These are phyloP conservation scores for Coleophora deauratella DNA, from an alignment of 2,888 invertebrate genomes.

Conservation along the genomic window DNA sequence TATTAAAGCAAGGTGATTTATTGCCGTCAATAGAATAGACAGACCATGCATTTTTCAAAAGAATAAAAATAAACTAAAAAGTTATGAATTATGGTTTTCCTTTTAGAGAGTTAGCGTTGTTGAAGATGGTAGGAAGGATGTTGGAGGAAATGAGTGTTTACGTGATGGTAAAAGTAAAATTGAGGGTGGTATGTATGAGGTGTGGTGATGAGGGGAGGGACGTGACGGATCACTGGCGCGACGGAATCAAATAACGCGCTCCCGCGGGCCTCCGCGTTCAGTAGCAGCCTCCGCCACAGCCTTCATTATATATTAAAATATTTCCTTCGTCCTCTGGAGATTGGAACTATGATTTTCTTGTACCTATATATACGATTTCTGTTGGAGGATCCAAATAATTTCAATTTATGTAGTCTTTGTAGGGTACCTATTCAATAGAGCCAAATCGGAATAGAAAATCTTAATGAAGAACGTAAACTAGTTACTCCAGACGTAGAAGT, in stretches of 20 bases:
- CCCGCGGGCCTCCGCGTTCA: slow-evolving; percentile 13
- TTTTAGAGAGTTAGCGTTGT: no score
- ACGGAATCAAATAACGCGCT: slow-evolving; percentile 50
- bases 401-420: no score
- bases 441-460: no score
- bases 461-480: no score
- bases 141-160: no score
- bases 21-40: neutral
- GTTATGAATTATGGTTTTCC: no score
- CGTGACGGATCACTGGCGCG: slow-evolving; percentile 47
- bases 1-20: neutral
- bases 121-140: no score
- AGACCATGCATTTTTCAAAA: neutral
- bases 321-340: slow-evolving; percentile 24
- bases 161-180: neutral
- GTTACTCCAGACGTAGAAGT: slow-evolving; percentile 24
- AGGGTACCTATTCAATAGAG: no score
- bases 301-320: slow-evolving; percentile 42
- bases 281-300: slow-evolving; percentile 26
- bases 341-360: slow-evolving; percentile 19
- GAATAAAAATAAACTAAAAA: no score
- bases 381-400: no score
- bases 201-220: slow-evolving; percentile 25
- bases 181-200: slow-evolving; percentile 4
- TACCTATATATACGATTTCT: no score